phyloP scores from a whole-genome alignment of 92 coral and sea anemone genomes.

The Zoanthus solanderi region DNA sequence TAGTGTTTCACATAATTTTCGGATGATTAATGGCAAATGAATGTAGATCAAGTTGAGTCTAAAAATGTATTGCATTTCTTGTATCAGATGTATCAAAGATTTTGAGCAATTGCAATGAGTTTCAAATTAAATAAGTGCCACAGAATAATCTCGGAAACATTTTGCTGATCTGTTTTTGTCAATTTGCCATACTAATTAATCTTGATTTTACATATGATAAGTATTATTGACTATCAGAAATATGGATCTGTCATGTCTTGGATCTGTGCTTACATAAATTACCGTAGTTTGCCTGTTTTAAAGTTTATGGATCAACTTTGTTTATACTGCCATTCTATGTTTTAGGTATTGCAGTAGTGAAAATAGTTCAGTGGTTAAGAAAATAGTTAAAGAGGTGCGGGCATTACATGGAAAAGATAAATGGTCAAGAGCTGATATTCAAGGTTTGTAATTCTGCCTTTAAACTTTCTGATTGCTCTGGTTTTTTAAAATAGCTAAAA shows the following conservation, averaged over 20 bases:
- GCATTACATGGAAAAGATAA: slow-evolving; percentile 22
- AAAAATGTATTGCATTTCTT: neutral
- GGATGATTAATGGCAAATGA: neutral
- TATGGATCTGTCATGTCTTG: neutral
- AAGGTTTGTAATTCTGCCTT: slow-evolving; percentile 1
- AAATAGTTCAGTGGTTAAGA: slow-evolving; percentile 12
- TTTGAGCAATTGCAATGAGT: neutral
- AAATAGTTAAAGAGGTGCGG: slow-evolving; percentile 29
- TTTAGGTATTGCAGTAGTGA: slow-evolving; percentile 13
- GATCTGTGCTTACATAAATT: neutral
- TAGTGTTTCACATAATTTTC: neutral
- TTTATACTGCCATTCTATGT: slow-evolving; percentile 14
- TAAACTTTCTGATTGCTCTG: slow-evolving; percentile 1
- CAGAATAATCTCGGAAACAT: neutral
- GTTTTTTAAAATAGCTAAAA: neutral
- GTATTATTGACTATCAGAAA: neutral
- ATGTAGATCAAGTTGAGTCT: neutral
- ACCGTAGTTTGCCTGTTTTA: neutral
- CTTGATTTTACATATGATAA: neutral
- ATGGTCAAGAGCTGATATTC: slow-evolving; percentile 32
- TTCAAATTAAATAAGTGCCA: neutral
- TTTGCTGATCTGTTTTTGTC: neutral
- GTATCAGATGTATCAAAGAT: neutral
- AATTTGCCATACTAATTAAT: neutral
- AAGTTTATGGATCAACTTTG: neutral